Base-by-base conservation (phyloP, 2,797 vertebrate genomes). In the Parambassis ranga region DNA sequence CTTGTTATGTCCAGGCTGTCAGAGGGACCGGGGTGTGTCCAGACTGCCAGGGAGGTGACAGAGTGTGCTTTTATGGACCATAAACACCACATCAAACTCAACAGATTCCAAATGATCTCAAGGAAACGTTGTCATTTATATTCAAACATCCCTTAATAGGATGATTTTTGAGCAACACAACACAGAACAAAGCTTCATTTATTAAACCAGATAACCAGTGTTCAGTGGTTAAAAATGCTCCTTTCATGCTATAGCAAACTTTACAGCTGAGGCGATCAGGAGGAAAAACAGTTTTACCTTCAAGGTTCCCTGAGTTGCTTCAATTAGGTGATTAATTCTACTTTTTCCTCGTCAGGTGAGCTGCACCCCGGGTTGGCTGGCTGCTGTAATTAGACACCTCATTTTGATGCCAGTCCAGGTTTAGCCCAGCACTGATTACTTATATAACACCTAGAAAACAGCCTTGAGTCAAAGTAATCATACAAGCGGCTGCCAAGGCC, bases 291-390 rank as follows among this genome's bases (percentile, higher is more conserved):
- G 28, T 75, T 87, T 76, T 76, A 77, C 72, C 72, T 83, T 78
- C 80, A 80, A 65, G 72, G 33, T 71, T 82, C 79, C 49, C 41
- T 62, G 76, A 71, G 38, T 79, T 64, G 44, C 66, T 77, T 84
- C 79, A 73, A 55, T 78, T 66, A 80, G 59, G 64, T 81, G 71
- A 86, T 87, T 83, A 77, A 81, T 85, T 85, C 57, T 35, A 48
- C 35, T 53, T 75, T 65, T 73, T 63, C 53, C 27, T 67, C 15
- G 6, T 79, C 77, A 87, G 86, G 83, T 82, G 67, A 86, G 60
- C 59, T 26, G 49, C 62, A 51, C 52, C 35, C 11, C 68, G 49
- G 78, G 53, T 76, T 80, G 63, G 60, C 51, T 53, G 55, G 55
- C 62, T 73, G 33, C 72, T 57, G 65, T 88, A 89, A 88, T 86